Evolutionary conservation across 2,113 vertebrate species (phyloP).

Genomic region (Lates calcarifer): DNA sequence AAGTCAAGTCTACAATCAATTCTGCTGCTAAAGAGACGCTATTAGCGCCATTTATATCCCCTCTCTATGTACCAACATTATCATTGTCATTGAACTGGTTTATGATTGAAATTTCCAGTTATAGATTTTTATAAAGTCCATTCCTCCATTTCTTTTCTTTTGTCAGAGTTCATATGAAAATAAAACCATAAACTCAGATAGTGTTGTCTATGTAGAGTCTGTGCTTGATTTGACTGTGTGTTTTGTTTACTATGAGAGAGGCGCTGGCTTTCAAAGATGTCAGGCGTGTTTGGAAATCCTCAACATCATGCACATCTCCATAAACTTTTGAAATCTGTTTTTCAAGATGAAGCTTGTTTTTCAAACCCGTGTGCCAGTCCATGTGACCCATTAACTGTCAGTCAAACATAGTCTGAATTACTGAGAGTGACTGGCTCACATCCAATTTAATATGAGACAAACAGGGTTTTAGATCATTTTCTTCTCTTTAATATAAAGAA

Average conservation of each 20-base stretch:
- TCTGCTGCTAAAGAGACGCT: constrained; percentile 42
- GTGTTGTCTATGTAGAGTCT: background rate
- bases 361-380: background rate
- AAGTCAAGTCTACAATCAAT: constrained; percentile 57
- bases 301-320: constrained; percentile 57
- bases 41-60: constrained; percentile 40
- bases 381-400: constrained; percentile 41
- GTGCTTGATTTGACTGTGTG: constrained; percentile 6
- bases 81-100: constrained; percentile 8
- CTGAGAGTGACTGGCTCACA: background rate
- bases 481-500: background rate
- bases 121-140: background rate
- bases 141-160: background rate
- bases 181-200: background rate
- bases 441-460: constrained; percentile 17
- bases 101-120: constrained; percentile 24
- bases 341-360: constrained; percentile 47
- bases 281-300: constrained; percentile 15
- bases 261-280: constrained; percentile 31
- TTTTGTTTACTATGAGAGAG: constrained; percentile 21
- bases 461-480: background rate
- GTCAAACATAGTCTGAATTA: constrained; percentile 31
- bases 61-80: constrained; percentile 38
- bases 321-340: constrained; percentile 65
- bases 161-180: constrained; percentile 8